Percentiles rank a stretch among this genome's conserved stretches.
Conservation (phyloP, 1,140 invertebrate species). For the Lasioglossum baleicum region DNA sequence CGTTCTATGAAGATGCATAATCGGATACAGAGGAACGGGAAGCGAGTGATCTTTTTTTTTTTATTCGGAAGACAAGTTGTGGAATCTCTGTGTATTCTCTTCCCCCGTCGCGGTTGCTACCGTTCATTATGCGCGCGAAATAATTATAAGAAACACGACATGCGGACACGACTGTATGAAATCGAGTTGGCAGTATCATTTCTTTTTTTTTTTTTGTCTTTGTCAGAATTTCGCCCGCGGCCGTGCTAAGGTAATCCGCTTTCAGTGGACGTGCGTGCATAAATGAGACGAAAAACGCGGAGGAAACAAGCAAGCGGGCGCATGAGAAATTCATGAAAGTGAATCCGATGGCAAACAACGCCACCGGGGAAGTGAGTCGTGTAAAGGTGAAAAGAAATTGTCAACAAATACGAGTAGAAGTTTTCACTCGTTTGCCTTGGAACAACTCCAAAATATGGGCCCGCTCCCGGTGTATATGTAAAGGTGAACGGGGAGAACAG, state of each 20-base stretch:
- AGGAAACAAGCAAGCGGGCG: too few species aligned
- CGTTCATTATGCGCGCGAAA: conserved; percentile 1
- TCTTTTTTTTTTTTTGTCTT: neutral
- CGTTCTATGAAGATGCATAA: neutral
- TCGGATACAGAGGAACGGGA: neutral
- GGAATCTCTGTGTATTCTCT: neutral
- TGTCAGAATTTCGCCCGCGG: neutral
- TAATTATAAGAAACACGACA: conserved; percentile 12
- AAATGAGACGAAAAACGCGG: neutral
- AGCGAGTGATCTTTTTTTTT: neutral
- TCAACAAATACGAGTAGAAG: conserved; percentile 13
- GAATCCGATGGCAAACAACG: neutral
- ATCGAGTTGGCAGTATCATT: neutral
- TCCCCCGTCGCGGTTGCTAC: neutral
- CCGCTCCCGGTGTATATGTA: neutral
- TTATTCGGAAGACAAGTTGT: neutral
- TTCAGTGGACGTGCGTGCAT: neutral
- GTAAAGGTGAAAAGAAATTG: neutral
- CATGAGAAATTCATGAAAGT: neutral
- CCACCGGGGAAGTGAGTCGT: neutral
- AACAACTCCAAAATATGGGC: neutral
- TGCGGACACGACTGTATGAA: too few species aligned
- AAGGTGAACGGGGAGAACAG: neutral
- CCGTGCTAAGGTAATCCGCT: neutral
- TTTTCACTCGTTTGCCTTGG: neutral